A percentile compares a stretch with the other conserved stretches of the same genome.
These are phyloP conservation scores for Lethrus apterus DNA, from an alignment of 1,140 invertebrate species.

Conservation along the genomic window DNA sequence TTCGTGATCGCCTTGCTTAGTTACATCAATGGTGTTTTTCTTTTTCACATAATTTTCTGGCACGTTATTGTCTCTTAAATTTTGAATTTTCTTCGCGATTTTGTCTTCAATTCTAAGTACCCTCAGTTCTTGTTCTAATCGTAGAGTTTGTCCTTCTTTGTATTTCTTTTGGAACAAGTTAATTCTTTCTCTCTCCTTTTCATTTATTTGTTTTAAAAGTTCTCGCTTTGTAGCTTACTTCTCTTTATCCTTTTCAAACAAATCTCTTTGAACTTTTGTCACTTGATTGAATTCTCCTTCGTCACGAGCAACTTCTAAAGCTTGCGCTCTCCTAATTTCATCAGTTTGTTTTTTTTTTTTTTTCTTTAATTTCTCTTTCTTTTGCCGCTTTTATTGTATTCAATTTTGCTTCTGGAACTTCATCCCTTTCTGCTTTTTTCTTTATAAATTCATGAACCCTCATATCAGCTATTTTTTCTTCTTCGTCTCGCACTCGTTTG, in stretches of 20 bases:
- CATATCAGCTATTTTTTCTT: constrained; percentile 52
- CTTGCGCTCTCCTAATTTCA: constrained; percentile 46
- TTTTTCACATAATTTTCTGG: constrained; percentile 41
- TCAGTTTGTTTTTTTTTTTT: constrained; percentile 45
- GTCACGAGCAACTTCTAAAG: constrained; percentile 53
- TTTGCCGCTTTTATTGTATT: constrained; percentile 43
- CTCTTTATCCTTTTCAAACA: constrained; percentile 42
- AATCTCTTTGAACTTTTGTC: constrained; percentile 31
- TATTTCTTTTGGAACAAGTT: constrained; percentile 51
- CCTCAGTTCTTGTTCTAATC: constrained; percentile 49
- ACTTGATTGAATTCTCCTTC: constrained; percentile 51
- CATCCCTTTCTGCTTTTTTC: constrained; percentile 50
- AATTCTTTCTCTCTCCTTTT: constrained; percentile 57
- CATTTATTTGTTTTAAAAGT: constrained; percentile 56
- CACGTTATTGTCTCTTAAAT: constrained; percentile 44
- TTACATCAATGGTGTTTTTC: constrained; percentile 40
- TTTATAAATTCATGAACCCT: constrained; percentile 53
- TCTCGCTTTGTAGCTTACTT: constrained; percentile 44
- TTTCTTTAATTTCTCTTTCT: constrained; percentile 44
- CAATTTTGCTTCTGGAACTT: constrained; percentile 46
- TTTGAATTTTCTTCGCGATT: constrained; percentile 51
- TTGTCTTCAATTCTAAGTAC: constrained; percentile 49
- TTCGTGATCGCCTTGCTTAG: too few species aligned
- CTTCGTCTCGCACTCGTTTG: constrained; percentile 49
- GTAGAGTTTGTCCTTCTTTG: constrained; percentile 55